Base-by-base conservation (phyloP, 2,797 vertebrate species). In the Tragelaphus oryx region DNA sequence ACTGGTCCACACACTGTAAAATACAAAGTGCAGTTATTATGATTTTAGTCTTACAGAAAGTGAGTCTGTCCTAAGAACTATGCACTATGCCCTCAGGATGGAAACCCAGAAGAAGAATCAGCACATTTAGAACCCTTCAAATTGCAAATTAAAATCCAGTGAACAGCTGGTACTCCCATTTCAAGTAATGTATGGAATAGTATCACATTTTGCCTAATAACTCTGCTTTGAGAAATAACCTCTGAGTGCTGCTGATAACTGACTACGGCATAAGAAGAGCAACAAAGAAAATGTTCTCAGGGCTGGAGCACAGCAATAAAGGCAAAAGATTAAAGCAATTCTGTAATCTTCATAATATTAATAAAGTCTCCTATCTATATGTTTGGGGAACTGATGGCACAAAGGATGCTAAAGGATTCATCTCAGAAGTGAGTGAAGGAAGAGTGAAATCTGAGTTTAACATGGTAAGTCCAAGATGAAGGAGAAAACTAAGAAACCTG, bases 1-100 rank as follows among this genome's bases (percentile, higher is more conserved):
- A 98, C 98, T 99, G 99, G 98, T 99, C 99, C 97, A 99, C 99
- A 62, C 99, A 99, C 99, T 99, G 98, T 82, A 97, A 94, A 97
- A 98, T 87, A 97, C 12, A 85, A 97, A 62, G 62, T 90, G 26
- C 86, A 97, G 24, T 96, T 92, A 97, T 87, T 48, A 57, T 75
- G 90, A 96, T 87, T 96, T 97, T 93, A 86, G 59, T 78, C 96
- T 94, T 55, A 74, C 20, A 57, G 14, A 85, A 50, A 60, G 41
- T 87, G 44, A 87, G 79, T 84, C 60, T 88, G 22, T 93, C 71
- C 59, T 74, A 89, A 91, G 26, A 74, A 91, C 50, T 46, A 41
- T 14, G 28, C 14, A 82, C 33, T 74, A 85, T 54, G 12, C 33
- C 60, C 83, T 88, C 80, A 93, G 79, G 82, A 89, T 62, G 24